Evolutionary conservation across 2,797 vertebrate genomes (phyloP), one percentile per base, ranked within the genome.

Genomic region (Tangara arthus): DNA sequence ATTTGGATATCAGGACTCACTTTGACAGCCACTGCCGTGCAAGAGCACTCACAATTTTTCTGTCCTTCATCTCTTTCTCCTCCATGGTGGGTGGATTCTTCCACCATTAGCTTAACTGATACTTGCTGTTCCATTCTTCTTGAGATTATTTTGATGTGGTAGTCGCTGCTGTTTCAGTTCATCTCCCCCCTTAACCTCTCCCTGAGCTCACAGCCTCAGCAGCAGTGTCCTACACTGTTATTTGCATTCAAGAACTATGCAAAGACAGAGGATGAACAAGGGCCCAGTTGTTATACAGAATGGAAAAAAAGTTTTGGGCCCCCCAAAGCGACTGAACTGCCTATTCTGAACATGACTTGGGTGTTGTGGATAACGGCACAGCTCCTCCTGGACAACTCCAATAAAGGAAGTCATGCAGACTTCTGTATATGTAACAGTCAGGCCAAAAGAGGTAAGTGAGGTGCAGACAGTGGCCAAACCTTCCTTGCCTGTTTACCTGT

Each of bases 201-300:
- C 37, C 39, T 34, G 37, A 77, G 47, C 44, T 28, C 60, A 87
- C 44, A 87, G 21, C 75, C 37, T 59, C 39, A 59, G 50, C 11
- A 91, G 42, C 35, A 81, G 24, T 4, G 17, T 52, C 37, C 64
- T 16, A 50, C 6, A 9, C 27, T 35, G 18, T 34, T 82, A 44
- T 42, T 39, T 69, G 26, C 39, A 53, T 34, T 60, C 37, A 87
- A 91, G 28, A 80, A 32, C 24, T 28, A n/a, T 10, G 27, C 22
- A 78, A 52, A 93, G 71, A 37, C 42, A 84, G 42, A 72, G 24
- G 15, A 70, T 37, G 23, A 89, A 49, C 27, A 69, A 65, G 9
- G 17, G 12, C 15, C 28, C 2, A 0, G 27, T 1, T n/a, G 15
- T 39, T 11, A 42, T 0, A 27, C 19, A 57, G 9, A 37, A 89